Conservation (phyloP, 1,140 invertebrate genomes). For the Pseudoatta argentina region DNA sequence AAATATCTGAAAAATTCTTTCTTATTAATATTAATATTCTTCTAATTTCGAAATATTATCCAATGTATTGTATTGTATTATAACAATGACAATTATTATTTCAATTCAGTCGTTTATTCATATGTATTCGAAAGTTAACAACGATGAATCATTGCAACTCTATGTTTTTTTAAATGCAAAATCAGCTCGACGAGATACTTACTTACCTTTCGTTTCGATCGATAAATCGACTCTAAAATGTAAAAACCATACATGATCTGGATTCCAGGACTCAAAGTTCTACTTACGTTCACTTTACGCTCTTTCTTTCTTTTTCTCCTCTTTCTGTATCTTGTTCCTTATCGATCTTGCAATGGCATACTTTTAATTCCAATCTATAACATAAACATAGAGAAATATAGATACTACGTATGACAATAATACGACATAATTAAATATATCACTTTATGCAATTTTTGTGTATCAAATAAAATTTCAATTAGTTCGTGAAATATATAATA, state of each 20-base stretch:
- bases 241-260: slow-evolving; percentile 34
- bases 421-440: background rate
- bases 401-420: slow-evolving; percentile 1
- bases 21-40: background rate
- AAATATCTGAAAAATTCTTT: background rate
- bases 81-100: background rate
- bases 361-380: slow-evolving; percentile 20
- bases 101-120: background rate
- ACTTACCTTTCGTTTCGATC: slow-evolving; percentile 6
- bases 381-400: background rate
- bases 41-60: background rate
- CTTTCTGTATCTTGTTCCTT: slow-evolving; percentile 31
- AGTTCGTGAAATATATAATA: background rate
- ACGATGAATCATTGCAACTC: background rate
- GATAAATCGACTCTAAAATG: slow-evolving; percentile 9
- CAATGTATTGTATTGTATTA: background rate
- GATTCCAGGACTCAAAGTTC: slow-evolving; percentile 7
- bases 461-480: background rate
- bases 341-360: slow-evolving; percentile 34
- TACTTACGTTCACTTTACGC: slow-evolving; percentile 15
- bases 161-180: background rate
- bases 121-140: background rate
- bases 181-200: background rate
- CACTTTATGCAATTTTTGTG: background rate
- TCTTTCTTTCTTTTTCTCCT: slow-evolving; percentile 24